phyloP scores from a whole-genome alignment of 2,888 invertebrate species.

The Mesorhabditis sp. region DNA sequence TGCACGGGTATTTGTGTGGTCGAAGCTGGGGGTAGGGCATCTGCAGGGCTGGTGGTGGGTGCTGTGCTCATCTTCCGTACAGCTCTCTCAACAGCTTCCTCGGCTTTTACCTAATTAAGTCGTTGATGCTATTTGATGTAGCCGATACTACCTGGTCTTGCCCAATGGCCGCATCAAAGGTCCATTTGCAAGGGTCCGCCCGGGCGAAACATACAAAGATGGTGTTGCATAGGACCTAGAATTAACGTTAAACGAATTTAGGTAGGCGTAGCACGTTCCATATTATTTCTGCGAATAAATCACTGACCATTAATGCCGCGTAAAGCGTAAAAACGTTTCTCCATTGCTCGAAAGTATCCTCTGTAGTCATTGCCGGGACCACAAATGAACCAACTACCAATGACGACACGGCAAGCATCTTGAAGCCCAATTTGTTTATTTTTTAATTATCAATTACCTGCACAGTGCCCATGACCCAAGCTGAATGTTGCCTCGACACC shows the following conservation, averaged over 20 bases:
- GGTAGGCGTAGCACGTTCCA: background rate
- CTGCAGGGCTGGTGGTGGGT: no score
- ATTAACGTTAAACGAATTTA: background rate
- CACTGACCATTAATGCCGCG: slow-evolving; percentile 20
- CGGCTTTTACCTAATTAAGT: no score
- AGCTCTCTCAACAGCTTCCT: no score
- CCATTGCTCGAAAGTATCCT: slow-evolving; percentile 32
- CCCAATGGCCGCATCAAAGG: slow-evolving; percentile 9
- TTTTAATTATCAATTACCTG: slow-evolving; percentile 20
- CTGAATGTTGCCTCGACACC: slow-evolving; percentile 38
- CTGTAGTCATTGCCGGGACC: slow-evolving; percentile 36
- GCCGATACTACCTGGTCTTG: background rate
- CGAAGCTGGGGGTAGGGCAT: no score
- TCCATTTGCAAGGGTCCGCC: slow-evolving; percentile 30
- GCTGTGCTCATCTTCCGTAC: no score
- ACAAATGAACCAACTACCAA: slow-evolving; percentile 41
- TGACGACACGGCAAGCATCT: slow-evolving; percentile 35
- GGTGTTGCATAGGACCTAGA: slow-evolving; percentile 21
- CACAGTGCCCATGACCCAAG: slow-evolving; percentile 43
- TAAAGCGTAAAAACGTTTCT: slow-evolving; percentile 33
- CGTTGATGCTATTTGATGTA: no score
- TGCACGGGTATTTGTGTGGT: no score
- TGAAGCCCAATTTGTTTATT: slow-evolving; percentile 8
- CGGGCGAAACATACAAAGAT: slow-evolving; percentile 27
- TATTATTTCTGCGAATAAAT: background rate